Evolutionary conservation across 2,797 vertebrate genomes (phyloP).

Genomic region (Babyrousa celebensis): DNA sequence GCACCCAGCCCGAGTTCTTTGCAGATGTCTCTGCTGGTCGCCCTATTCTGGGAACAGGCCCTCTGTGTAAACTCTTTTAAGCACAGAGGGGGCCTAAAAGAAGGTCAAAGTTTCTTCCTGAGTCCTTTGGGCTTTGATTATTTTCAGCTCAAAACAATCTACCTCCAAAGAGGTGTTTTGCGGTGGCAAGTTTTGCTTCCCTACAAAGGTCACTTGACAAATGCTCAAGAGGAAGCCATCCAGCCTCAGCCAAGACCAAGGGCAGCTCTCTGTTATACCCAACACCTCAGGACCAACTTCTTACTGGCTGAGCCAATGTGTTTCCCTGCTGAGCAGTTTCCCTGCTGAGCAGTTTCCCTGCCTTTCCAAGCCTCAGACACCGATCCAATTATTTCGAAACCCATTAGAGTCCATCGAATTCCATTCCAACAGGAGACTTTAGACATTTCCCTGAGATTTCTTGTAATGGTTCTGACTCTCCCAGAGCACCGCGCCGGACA

Average conservation of each 20-base stretch:
- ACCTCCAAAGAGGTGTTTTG: background rate
- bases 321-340: background rate
- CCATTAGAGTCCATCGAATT: background rate
- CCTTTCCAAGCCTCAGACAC: background rate
- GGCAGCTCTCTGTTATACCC: conserved; percentile 47
- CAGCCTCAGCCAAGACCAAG: conserved; percentile 60
- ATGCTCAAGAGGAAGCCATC: conserved; percentile 64
- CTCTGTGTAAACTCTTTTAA: background rate
- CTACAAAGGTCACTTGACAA: conserved; percentile 67
- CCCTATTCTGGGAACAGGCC: background rate
- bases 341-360: conserved; percentile 1
- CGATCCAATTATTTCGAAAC: conserved; percentile 37
- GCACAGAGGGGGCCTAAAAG: background rate
- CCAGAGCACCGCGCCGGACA: background rate
- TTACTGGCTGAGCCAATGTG: background rate
- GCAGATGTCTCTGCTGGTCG: background rate
- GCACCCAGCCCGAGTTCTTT: background rate
- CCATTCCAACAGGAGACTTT: background rate
- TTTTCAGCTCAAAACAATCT: background rate
- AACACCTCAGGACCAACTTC: conserved; percentile 63
- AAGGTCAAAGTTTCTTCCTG: background rate
- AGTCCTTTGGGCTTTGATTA: background rate
- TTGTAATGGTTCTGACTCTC: background rate
- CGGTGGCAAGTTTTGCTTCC: background rate
- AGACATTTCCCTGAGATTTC: background rate